Base-by-base conservation (phyloP, 2,113 vertebrate species). In the Pterophyllum scalare region DNA sequence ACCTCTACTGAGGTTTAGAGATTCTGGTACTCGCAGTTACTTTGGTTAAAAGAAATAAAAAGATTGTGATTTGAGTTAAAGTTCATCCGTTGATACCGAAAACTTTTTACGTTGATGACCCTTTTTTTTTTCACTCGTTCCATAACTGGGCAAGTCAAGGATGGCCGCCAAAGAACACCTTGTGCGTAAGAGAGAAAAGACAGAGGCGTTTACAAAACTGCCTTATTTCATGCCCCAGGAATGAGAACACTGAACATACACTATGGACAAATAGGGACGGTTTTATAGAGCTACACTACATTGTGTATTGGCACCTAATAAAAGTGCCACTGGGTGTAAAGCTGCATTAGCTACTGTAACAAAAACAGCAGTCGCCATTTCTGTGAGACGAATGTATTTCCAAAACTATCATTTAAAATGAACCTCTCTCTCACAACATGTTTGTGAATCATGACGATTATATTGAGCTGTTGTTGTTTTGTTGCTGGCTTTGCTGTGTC, bases 221-320 rank as follows among this genome's bases (percentile, higher is more conserved):
- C 15, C 15, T 0, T 52, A 52, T 52, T 70, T 52, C 24, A 70
- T 52, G 10, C 6, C 0, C 0, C 26, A 26, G 0, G 15, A 70
- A 70, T 52, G 43, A 70, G 43, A 70, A 52, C 43, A 72, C 43
- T 52, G 26, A 70, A 70, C 43, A 0, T 52, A 20, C 15, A 52
- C 40, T 70, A 2, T 52, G 28, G 24, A 5, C 20, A 28, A 72
- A 72, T 17, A 20, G 17, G 20, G 10, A 52, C 40, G 5, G 24
- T 31, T 72, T 20, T 20, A 40, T 70, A 17, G 43, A 12, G 24
- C 49, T 70, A 20, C 24, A 31, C 49, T 52, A 70, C 28, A 52
- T 20, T 70, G 24, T 49, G 24, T 7, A 52, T 6, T 2, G 0
- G 3, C 24, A 49, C 40, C 13, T 22, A 35, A 28, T 49, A 49